phyloP scores from a whole-genome alignment of 1,140 invertebrate species.

The Lineus longissimus region DNA sequence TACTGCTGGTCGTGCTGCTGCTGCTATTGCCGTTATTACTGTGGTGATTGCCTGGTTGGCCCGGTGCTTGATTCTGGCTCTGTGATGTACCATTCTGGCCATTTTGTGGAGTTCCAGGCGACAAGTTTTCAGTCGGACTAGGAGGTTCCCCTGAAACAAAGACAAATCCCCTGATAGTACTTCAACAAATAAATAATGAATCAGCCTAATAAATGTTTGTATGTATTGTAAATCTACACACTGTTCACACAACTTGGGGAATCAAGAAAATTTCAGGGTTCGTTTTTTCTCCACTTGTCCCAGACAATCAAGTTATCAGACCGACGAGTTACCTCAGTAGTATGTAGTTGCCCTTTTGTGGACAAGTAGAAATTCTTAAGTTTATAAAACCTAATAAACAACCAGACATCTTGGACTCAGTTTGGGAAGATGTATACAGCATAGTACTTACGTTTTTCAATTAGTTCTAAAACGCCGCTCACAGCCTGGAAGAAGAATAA shows the following conservation, averaged over 20 bases:
- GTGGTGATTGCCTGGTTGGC: conserved; percentile 54
- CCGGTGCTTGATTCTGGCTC: conserved; percentile 32
- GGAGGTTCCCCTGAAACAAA: conserved; percentile 65
- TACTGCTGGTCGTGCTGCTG: conserved; percentile 23
- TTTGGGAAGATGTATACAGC: background rate
- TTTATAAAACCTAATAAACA: background rate
- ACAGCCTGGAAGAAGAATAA: conserved; percentile 67
- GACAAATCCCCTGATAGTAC: conserved; percentile 11
- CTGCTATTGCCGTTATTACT: conserved; percentile 18
- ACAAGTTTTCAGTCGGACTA: conserved; percentile 70
- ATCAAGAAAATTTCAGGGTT: too few species aligned
- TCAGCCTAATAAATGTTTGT: background rate
- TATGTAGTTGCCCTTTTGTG: too few species aligned
- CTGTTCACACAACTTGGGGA: too few species aligned
- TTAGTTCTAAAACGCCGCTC: conserved; percentile 70
- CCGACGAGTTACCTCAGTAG: too few species aligned
- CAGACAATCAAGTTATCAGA: too few species aligned
- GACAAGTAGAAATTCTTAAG: background rate
- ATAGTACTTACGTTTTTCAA: conserved; percentile 59
- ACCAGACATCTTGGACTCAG: background rate
- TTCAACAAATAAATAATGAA: background rate
- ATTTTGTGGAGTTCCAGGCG: conserved; percentile 63
- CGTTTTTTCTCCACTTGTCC: too few species aligned
- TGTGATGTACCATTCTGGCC: conserved; percentile 65
- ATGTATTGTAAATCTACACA: background rate